Conservation (phyloP, 2,113 vertebrate species). For the Eira barbara region DNA sequence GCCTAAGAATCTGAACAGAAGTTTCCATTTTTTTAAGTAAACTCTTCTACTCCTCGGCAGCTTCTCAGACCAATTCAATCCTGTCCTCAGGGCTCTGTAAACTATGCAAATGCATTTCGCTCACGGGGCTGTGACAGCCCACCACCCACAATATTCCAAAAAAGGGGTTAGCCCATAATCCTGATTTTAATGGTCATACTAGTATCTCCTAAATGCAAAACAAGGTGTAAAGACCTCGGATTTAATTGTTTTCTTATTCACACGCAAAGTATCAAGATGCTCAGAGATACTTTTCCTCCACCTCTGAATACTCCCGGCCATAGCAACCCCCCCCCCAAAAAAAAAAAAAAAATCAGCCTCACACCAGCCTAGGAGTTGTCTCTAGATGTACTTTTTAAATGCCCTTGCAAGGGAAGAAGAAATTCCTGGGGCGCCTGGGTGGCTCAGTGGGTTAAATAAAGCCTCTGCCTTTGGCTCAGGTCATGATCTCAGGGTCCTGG, state of each 20-base stretch:
- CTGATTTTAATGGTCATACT: neutral
- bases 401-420: neutral
- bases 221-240: neutral
- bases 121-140: neutral
- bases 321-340: neutral
- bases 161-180: neutral
- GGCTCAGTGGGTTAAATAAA: no score
- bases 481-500: no score
- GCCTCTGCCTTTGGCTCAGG: no score
- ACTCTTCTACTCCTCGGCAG: neutral
- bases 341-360: neutral
- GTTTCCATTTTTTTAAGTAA: neutral
- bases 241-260: slow-evolving; percentile 40
- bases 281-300: neutral
- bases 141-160: neutral
- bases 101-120: neutral
- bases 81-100: neutral
- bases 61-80: neutral
- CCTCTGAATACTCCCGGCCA: neutral
- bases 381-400: neutral
- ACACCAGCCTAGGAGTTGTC: neutral
- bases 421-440: neutral
- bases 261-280: neutral
- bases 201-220: neutral
- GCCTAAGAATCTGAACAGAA: neutral